phyloP scores from a whole-genome alignment of 2,888 invertebrate genomes.

The Trimorus sp. region DNA sequence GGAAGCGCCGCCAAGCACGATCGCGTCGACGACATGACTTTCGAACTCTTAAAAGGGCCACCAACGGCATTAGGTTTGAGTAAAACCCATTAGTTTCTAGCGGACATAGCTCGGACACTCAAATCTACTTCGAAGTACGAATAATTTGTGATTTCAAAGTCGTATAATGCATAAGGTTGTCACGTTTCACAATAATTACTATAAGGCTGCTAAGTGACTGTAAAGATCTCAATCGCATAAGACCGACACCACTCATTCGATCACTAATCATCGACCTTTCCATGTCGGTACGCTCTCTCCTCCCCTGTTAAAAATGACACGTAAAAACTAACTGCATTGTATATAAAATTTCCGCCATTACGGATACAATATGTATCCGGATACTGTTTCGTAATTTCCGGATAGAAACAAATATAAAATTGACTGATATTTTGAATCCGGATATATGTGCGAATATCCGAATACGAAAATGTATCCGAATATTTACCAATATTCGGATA shows the following conservation, averaged over 20 bases:
- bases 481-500: no score
- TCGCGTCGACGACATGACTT: slow-evolving; percentile 78
- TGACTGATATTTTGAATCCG: no score
- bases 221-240: slow-evolving; percentile 59
- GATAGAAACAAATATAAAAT: no score
- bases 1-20: slow-evolving; percentile 72
- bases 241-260: slow-evolving; percentile 17
- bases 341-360: no score
- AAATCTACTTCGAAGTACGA: slow-evolving; percentile 62
- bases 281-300: slow-evolving; percentile 40
- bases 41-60: slow-evolving; percentile 59
- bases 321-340: no score
- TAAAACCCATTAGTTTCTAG: slow-evolving; percentile 58
- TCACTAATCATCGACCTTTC: slow-evolving; percentile 46
- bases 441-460: no score
- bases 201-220: slow-evolving; percentile 61
- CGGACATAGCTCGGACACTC: slow-evolving; percentile 46
- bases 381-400: no score
- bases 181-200: slow-evolving; percentile 65
- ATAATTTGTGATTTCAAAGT: slow-evolving; percentile 65
- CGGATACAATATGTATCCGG: no score
- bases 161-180: slow-evolving; percentile 59
- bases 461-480: no score
- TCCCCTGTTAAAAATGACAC: no score
- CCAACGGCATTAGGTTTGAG: slow-evolving; percentile 48